A percentile compares a stretch with the other conserved stretches of the same genome.
Conservation (phyloP, 2,113 vertebrate genomes). For the Grallaria varia region DNA sequence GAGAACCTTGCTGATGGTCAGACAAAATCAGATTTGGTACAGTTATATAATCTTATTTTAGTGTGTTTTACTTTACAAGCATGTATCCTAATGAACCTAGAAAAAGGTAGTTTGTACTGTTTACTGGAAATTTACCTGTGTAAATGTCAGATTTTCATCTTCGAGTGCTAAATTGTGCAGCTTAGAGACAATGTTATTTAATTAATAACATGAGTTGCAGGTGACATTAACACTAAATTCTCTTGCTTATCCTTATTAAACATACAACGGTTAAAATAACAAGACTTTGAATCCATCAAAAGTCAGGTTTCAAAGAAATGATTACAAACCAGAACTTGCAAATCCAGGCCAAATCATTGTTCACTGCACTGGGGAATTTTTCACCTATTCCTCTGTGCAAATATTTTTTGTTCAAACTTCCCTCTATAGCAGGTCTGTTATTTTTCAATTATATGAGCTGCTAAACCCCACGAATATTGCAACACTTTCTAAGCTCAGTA, state of each 20-base stretch:
- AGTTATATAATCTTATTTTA: not conserved
- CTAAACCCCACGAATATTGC: not conserved
- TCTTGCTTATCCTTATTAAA: slow-evolving; percentile 43
- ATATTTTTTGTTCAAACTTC: not conserved
- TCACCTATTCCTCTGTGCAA: not conserved
- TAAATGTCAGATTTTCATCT: slow-evolving; percentile 46
- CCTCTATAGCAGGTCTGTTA: not conserved
- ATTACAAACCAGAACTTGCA: not conserved
- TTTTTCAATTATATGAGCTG: not conserved
- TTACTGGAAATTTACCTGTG: not conserved
- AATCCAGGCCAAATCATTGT: not conserved
- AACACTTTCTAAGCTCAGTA: not conserved
- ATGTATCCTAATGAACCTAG: not conserved
- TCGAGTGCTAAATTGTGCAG: not conserved
- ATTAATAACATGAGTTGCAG: slow-evolving; percentile 6
- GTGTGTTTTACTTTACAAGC: not conserved
- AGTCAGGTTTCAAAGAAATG: slow-evolving; percentile 17
- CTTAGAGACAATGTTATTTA: slow-evolving; percentile 42
- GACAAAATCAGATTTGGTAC: not conserved
- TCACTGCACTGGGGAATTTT: not conserved
- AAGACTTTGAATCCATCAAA: slow-evolving; percentile 31
- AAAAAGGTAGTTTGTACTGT: not conserved
- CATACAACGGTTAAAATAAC: not conserved
- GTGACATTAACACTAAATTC: slow-evolving; percentile 64
- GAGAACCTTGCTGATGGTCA: not conserved